phyloP scores from a whole-genome alignment of 2,888 invertebrate genomes.

The Periphyllus acericola region DNA sequence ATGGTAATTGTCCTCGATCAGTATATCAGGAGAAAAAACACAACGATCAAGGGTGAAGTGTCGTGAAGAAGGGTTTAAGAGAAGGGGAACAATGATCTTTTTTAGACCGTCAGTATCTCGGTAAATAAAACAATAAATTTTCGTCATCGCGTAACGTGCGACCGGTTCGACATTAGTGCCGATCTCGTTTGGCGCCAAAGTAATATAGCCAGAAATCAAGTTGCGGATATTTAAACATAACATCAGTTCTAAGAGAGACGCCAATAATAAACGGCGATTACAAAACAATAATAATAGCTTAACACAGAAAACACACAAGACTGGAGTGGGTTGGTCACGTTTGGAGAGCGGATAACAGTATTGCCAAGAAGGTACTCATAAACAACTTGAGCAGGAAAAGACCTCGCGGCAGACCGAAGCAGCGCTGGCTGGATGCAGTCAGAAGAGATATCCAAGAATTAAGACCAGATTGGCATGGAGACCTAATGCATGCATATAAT shows the following conservation, averaged over 20 bases:
- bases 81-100: not conserved
- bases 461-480: too few relatives aligned
- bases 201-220: not conserved
- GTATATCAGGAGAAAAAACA: not conserved
- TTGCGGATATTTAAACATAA: not conserved
- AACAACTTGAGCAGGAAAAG: too few relatives aligned
- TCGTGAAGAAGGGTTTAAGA: not conserved
- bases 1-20: not conserved
- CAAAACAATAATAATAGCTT: not conserved
- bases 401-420: too few relatives aligned
- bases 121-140: constrained; percentile 3
- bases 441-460: too few relatives aligned
- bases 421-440: too few relatives aligned
- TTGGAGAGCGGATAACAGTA: too few relatives aligned
- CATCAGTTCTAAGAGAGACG: not conserved
- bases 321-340: too few relatives aligned
- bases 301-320: not conserved
- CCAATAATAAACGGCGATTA: not conserved
- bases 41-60: not conserved
- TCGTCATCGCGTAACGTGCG: not conserved
- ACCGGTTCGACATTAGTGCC: not conserved
- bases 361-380: too few relatives aligned
- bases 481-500: too few relatives aligned
- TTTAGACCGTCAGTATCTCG: not conserved
- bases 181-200: not conserved